Percentiles rank a stretch among this genome's conserved stretches.
These are phyloP conservation scores for Brachypteracias leptosomus DNA, from an alignment of 2,113 vertebrate genomes.

Conservation along the genomic window DNA sequence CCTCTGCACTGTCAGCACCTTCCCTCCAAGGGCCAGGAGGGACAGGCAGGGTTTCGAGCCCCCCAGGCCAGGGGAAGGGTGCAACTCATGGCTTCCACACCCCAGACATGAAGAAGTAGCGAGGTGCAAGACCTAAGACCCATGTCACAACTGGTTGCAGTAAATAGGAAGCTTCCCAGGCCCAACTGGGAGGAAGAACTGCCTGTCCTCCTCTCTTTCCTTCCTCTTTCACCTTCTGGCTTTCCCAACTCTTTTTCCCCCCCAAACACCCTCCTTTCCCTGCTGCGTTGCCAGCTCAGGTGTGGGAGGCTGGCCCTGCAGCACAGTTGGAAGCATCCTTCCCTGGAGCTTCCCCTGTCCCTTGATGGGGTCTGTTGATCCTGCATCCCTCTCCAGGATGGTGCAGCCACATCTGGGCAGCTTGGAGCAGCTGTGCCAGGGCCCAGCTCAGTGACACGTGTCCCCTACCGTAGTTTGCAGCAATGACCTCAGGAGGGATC, in stretches of 20 bases:
- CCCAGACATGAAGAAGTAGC: not conserved
- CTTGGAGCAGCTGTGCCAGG: accelerated
- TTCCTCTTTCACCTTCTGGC: not conserved
- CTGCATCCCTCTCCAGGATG: not conserved
- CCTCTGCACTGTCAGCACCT: not conserved
- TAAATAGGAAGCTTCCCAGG: not conserved
- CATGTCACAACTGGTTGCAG: not conserved
- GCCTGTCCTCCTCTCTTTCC: not conserved
- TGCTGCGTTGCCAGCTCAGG: accelerated
- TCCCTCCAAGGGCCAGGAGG: not conserved
- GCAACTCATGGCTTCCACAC: not conserved
- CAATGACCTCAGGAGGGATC: not conserved
- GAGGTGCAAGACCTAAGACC: not conserved
- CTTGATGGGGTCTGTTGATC: accelerated
- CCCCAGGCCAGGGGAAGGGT: not conserved
- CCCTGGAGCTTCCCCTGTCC: not conserved
- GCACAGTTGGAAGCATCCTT: not conserved
- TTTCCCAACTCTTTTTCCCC: not conserved
- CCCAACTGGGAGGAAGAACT: not conserved
- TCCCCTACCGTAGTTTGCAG: accelerated
- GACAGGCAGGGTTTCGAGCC: not conserved
- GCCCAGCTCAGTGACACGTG: not conserved
- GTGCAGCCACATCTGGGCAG: not conserved
- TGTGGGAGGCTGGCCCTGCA: not conserved
- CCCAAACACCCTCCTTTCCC: not conserved